Base-by-base conservation (phyloP, 2,888 invertebrate species). In the Psylliodes chrysocephalus region DNA sequence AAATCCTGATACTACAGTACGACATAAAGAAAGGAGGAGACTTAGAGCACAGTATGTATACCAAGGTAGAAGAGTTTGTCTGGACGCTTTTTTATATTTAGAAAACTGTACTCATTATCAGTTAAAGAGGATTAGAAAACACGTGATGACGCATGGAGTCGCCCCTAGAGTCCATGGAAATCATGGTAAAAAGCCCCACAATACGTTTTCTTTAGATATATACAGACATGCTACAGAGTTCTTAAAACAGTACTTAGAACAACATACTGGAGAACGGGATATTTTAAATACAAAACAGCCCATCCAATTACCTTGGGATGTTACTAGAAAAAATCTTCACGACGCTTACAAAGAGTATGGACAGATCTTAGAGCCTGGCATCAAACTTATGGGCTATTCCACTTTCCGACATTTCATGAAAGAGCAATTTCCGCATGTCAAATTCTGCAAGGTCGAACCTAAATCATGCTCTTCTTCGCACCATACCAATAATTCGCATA, bases 31-130 rank as follows among this genome's bases (percentile, higher is more conserved):
- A 68, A 83, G 91, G 47, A 86, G 90, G 81, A 85, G 92, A 78
- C 83, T 91, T 56, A 83, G 91, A 56, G 90, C 92, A 0, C 91
- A 90, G 69, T 92, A 92, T 76, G 90, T 91, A 2, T 92, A 91
- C 77, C 91, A 91, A 79, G 91, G 92, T 1, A 85, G 91, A 65
- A 86, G 90, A 77, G 91, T 92, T 47, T 92, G 92, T 75, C 82
- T 92, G 65, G 91, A 92, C 78, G 92, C 92, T 52, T 92, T 92
- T 79, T 83, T 92, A 22, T 92, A 91, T 81, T 83, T 92, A 49
- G 92, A 92, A 76, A 92, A 92, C 82, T 91, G 91, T 57, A 92
- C 91, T 1, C 90, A 91, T 78, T 92, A 92, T 79, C 91, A 92
- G 77, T 82, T 92, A 28, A 92, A 92, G 78, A 84, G 91, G 56